Base-by-base conservation (phyloP, 1,140 invertebrate genomes). In the Augochlora pura region DNA sequence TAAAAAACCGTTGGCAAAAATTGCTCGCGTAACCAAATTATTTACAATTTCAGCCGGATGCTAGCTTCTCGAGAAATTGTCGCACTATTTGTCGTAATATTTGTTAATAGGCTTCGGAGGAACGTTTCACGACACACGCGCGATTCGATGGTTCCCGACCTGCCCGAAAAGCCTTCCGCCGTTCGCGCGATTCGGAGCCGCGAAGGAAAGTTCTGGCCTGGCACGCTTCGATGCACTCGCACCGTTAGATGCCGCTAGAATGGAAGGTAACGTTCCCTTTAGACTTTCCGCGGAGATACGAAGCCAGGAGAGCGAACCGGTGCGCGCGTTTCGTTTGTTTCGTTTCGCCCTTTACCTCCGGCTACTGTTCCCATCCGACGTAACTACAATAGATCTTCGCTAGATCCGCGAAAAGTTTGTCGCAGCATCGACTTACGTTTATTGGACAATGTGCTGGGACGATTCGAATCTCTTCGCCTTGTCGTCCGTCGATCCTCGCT, bases 181-280 rank as follows among this genome's bases (percentile, higher is more conserved):
- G 54, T 57, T 57, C 67, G 38, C 77, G 80, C 60, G 77, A 70
- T 77, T 64, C 73, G 46, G 68, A 59, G 52, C 39, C 64, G 60
- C 82, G 68, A 69, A 83, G 81, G 83, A 79, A 81, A 83, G 70
- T 71, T 68, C 49, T 63, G 74, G 63, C 80, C 49, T 63, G 74
- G 63, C 80, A 86, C 72, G 84, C 71, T 82, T 73, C 83, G 80
- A 70, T 85, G 84, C 83, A 64, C 84, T 80, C 80, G 78, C 83
- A 85, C 84, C 84, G 84, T 86, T 86, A 86, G 67, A 66, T 21
- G 68, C 84, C 76, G 62, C 57, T 57, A 57, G 21, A 57, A 57
- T n/a, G n/a, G 21, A 57, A 57, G 72, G 57, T 73, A 73, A 83
- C 73, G 32, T 63, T 74, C 68, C 73, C 57, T 67, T 32, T 64